Base-by-base conservation (phyloP, 2,113 vertebrate genomes). In the Gambusia affinis region DNA sequence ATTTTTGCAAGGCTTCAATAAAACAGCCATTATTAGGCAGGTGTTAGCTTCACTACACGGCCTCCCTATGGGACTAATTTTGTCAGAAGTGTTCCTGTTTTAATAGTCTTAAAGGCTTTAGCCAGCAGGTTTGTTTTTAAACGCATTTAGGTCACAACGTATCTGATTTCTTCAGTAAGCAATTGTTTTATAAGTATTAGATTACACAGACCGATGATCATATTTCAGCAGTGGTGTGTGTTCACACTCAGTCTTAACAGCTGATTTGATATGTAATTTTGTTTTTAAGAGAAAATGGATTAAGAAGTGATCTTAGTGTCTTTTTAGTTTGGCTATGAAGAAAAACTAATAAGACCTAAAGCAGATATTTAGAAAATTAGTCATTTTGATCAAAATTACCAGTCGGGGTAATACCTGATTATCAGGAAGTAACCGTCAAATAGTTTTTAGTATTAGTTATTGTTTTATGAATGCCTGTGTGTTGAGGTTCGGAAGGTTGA, bases 31-130 rank as follows among this genome's bases (percentile, higher is more conserved):
- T 78, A 82, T 60, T 68, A 73, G 76, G 51, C 76, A 19, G 28
- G 81, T 72, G 76, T 87, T 82, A 80, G 82, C 78, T 83, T 77
- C 75, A 74, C 72, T 39, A 72, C 31, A 12, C 78, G 65, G 70
- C 78, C 75, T 88, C 85, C 79, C 84, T 74, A 76, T 81, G 87
- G 84, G 79, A 81, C 84, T 82, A 87, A 84, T 89, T 90, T 80
- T 79, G 80, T 87, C 84, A 63, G 72, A 84, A 83, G 80, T 67
- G 1, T 63, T 72, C 62, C 51, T n/a, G 72, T 77, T 85, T 85
- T 60, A 44, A 63, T 73, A 63, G 54, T 63, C 84, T 76, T 78
- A 60, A 68, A 72, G 19, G 77, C 67, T 80, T 67, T 76, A 47
- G 39, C 57, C 75, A 30, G 24, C 27, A 54, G 72, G 63, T 89